Evolutionary conservation across 2,113 vertebrate species (phyloP).

Genomic region (Oryzias woworae): DNA sequence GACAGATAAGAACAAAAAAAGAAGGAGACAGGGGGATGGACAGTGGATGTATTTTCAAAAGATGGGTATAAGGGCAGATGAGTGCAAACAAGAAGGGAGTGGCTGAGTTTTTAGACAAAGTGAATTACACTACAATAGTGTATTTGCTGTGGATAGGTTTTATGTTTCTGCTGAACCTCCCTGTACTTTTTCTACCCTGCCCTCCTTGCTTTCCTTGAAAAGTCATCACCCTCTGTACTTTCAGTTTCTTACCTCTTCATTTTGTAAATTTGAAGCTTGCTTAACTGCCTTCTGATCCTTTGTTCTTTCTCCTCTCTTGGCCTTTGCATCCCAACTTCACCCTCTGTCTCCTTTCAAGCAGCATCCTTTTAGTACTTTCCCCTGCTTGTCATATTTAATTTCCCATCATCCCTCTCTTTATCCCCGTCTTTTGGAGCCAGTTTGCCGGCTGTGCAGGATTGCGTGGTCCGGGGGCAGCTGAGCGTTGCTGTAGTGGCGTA

Average conservation of each 20-base stretch:
- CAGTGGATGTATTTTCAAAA: slow-evolving; percentile 38
- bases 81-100: slow-evolving; percentile 44
- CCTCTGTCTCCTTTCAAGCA: slow-evolving; percentile 23
- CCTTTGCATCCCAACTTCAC: slow-evolving; percentile 6
- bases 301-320: slow-evolving; percentile 9
- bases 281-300: slow-evolving; percentile 3
- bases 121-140: slow-evolving; percentile 55
- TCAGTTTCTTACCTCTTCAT: slow-evolving; percentile 2
- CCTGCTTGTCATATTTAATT: slow-evolving; percentile 26
- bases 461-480: slow-evolving; percentile 60
- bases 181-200: slow-evolving; percentile 23
- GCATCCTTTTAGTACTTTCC: slow-evolving; percentile 1
- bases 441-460: slow-evolving; percentile 57
- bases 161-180: slow-evolving; percentile 21
- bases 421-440: slow-evolving; percentile 44
- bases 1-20: slow-evolving; percentile 25
- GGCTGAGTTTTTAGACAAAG: slow-evolving; percentile 51
- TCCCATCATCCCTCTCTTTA: slow-evolving; percentile 5
- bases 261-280: slow-evolving; percentile 1
- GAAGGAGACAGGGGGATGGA: slow-evolving; percentile 18
- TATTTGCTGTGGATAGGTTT: slow-evolving; percentile 43
- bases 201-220: slow-evolving; percentile 20
- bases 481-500: slow-evolving; percentile 75
- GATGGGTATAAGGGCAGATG: slow-evolving; percentile 48
- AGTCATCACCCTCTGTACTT: slow-evolving; percentile 7